Evolutionary conservation across 1,140 invertebrate genomes (phyloP).

Genomic region (Wasmannia auropunctata): DNA sequence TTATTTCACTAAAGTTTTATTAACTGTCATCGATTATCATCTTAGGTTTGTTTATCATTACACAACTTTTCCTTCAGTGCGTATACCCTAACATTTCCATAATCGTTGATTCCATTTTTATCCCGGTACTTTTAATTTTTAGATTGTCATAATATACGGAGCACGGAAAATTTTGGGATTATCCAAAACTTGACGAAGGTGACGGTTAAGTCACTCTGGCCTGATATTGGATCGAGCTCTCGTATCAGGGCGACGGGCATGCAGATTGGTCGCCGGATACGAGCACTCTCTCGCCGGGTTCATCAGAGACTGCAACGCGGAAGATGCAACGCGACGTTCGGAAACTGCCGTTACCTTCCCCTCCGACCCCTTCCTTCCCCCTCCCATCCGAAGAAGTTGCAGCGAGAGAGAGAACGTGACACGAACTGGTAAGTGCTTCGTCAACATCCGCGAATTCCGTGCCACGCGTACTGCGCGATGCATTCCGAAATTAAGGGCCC

Average conservation of each 20-base stretch:
- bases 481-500: conserved; percentile 63
- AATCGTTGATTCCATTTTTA: no score
- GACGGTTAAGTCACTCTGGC: conserved; percentile 8
- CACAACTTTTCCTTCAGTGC: no score
- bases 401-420: conserved; percentile 65
- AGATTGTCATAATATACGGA: background rate
- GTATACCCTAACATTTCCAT: no score
- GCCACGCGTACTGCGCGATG: conserved; percentile 54
- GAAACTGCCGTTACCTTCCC: conserved; percentile 39
- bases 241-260: conserved; percentile 19
- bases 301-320: conserved; percentile 40
- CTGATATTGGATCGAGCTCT: conserved; percentile 23
- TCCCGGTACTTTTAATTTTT: no score
- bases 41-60: no score
- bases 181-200: background rate
- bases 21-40: no score
- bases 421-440: conserved; percentile 72
- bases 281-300: conserved; percentile 23
- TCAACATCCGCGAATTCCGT: conserved; percentile 74
- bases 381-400: conserved; percentile 52
- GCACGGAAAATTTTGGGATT: background rate
- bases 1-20: no score
- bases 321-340: conserved; percentile 40
- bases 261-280: conserved; percentile 38
- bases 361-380: no score